Percentiles rank a stretch among this genome's conserved stretches.
Conservation (phyloP, 2,888 invertebrate genomes). For the Pterostichus madidus region DNA sequence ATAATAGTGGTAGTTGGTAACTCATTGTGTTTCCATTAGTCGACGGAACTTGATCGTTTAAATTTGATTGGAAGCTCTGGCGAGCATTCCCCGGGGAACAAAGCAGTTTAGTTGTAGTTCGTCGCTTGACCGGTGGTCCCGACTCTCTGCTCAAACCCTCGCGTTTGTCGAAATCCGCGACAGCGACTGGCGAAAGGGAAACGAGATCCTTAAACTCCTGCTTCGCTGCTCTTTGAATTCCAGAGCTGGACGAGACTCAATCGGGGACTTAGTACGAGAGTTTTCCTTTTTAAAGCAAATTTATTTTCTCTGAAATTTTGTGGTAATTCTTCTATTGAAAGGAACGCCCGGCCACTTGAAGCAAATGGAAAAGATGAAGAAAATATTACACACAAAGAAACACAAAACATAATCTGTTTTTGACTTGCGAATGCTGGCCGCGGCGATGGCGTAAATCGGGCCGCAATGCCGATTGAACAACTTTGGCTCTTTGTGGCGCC, state of each 20-base stretch:
- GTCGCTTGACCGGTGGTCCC: conserved; percentile 26
- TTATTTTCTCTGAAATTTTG: conserved; percentile 61
- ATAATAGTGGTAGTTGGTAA: conserved; percentile 13
- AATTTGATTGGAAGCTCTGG: conserved; percentile 34
- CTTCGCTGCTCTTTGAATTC: conserved; percentile 60
- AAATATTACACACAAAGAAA: conserved; percentile 68
- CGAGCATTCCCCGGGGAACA: conserved; percentile 31
- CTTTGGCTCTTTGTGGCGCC: conserved; percentile 41
- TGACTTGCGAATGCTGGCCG: conserved; percentile 66
- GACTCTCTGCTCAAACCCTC: background rate
- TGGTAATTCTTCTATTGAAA: conserved; percentile 69
- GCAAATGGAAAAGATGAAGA: conserved; percentile 64
- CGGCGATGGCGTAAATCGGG: conserved; percentile 56
- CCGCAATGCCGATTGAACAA: conserved; percentile 59
- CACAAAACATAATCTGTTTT: conserved; percentile 69
- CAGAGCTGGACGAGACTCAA: conserved; percentile 48
- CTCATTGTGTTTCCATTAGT: conserved; percentile 35
- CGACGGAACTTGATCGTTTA: conserved; percentile 33
- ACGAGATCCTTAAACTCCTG: conserved; percentile 61
- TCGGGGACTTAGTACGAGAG: conserved; percentile 48
- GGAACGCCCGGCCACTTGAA: conserved; percentile 68
- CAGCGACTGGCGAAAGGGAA: conserved; percentile 53
- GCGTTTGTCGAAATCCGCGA: conserved; percentile 27
- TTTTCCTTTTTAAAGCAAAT: conserved; percentile 66
- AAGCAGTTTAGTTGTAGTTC: conserved; percentile 29